These are phyloP conservation scores for Dinoponera quadriceps DNA, from an alignment of 1,140 invertebrate genomes.

Conservation along the genomic window DNA sequence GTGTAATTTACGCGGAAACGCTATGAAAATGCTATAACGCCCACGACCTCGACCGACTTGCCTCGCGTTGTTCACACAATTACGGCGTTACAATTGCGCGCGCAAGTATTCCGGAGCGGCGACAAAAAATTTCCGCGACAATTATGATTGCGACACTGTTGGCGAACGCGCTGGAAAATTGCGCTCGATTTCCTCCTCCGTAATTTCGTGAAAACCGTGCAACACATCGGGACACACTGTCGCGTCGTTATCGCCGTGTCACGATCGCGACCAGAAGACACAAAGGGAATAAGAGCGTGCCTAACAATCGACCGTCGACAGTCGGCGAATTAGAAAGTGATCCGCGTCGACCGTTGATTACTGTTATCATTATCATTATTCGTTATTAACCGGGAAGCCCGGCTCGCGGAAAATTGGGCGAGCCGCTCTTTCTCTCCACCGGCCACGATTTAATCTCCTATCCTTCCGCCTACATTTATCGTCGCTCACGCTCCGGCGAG, in stretches of 20 bases:
- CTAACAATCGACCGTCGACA: not conserved
- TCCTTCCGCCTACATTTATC: not conserved
- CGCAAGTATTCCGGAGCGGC: not conserved
- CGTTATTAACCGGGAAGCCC: not conserved
- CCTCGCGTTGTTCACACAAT: not conserved
- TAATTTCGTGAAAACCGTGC: not conserved
- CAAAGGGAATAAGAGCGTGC: too few species aligned
- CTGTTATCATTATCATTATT: not conserved
- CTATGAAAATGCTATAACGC: constrained; percentile 37
- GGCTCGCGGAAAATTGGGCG: not conserved
- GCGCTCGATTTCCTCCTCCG: not conserved
- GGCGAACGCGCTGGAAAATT: constrained; percentile 23
- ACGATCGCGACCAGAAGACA: not conserved
- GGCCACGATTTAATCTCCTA: not conserved
- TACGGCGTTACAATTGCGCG: constrained; percentile 1
- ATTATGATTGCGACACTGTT: constrained; percentile 42
- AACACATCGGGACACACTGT: constrained; percentile 1
- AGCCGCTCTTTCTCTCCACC: not conserved
- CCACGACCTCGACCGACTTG: constrained; percentile 41
- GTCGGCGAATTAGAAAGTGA: constrained; percentile 52
- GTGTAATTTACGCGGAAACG: constrained; percentile 25
- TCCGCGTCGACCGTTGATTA: not conserved
- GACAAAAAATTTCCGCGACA: constrained; percentile 21
- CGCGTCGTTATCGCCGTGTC: not conserved
- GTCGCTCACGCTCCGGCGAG: not conserved